phyloP scores from a whole-genome alignment of 2,888 invertebrate genomes.

The Cantharis nigra region DNA sequence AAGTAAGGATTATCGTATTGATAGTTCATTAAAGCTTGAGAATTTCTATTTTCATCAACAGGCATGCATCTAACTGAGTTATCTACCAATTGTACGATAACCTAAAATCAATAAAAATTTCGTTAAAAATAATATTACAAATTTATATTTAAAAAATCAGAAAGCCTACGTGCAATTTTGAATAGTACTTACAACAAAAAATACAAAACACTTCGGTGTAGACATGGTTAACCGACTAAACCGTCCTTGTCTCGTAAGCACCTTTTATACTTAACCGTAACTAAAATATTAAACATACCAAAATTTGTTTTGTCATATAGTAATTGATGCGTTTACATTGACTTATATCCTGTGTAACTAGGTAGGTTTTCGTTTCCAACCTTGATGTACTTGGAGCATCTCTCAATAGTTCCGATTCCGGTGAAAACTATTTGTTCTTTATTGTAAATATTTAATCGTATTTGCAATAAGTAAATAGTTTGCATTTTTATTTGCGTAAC shows the following conservation, averaged over 20 bases:
- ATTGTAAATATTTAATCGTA: background rate
- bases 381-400: background rate
- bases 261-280: background rate
- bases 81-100: background rate
- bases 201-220: background rate
- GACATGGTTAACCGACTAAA: background rate
- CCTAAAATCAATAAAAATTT: background rate
- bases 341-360: background rate
- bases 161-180: background rate
- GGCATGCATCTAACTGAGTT: background rate
- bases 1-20: background rate
- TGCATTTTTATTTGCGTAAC: background rate
- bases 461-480: background rate
- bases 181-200: background rate
- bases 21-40: background rate
- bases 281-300: background rate
- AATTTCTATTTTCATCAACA: background rate
- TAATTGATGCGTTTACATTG: background rate
- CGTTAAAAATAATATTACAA: background rate
- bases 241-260: background rate
- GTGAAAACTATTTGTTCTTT: background rate
- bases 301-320: background rate
- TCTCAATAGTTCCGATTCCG: background rate
- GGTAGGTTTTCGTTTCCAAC: background rate
- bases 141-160: too few relatives aligned